Base-by-base conservation (phyloP, 2,797 vertebrate species). In the Philypnodon macrostomus region DNA sequence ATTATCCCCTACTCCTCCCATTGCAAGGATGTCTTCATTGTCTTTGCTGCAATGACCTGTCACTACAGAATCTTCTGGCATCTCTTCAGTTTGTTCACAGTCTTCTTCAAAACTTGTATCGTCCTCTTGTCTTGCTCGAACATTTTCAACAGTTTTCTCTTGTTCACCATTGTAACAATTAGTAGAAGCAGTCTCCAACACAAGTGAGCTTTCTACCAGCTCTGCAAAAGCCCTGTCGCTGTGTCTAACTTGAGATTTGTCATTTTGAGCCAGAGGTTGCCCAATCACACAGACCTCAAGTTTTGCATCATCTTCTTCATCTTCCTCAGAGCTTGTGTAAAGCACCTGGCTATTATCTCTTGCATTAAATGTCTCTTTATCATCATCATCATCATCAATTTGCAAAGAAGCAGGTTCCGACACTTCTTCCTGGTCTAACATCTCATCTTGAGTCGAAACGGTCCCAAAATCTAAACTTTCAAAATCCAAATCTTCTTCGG, bases 401-500 rank as follows among this genome's bases (percentile, higher is more conserved):
- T 68, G 49, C 5, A 50, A 19, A 56, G 35, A 40, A 40, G 53
- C 58, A 47, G 36, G n/a, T n/a, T n/a, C n/a, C n/a, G n/a, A 41
- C 24, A 23, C 49, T 34, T 61, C 64, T 77, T 78, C 75, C 73
- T 85, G 63, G 11, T 69, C 49, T 57, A 57, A 16, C 53, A 49
- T 3, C 13, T 47, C 54, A 5, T 79, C 69, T 13, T 30, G 5
- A 35, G 29, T 45, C 3, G 16, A 18, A 12, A 1, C 42, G 35
- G 15, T 17, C n/a, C 46, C n/a, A 2, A 72, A 79, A 52, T 62
- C 18, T 4, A 85, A 53, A 55, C 56, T 60, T 35, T 86, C 85
- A 79, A 89, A 87, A 54, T 87, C 81, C 66, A 84, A 54, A 34
- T 88, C 83, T 60, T 38, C 78, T 15, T 79, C 79, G 2, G 45